Base-by-base conservation (phyloP, 2,797 vertebrate genomes). In the Poeciliopsis presidionis region DNA sequence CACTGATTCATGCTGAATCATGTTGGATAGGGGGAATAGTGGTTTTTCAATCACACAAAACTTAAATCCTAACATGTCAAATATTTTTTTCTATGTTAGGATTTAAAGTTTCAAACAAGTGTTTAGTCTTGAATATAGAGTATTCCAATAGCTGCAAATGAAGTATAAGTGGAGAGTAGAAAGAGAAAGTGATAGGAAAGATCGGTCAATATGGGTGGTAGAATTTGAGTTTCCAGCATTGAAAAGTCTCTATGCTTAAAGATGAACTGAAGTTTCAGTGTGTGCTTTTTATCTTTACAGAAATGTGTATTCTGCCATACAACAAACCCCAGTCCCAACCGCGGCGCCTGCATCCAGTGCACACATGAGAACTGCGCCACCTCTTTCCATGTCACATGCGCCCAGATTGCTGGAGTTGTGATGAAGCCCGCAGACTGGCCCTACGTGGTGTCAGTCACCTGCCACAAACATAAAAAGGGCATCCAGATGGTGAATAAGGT, bases 381-480 rank as follows among this genome's bases (percentile, higher is more conserved):
- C 0, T 99, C 98, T 67, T 99, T 99, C 94, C 98, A 99, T 0
- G 98, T 98, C 77, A 99, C 98, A 76, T 99, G 98, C 0, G 98
- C 97, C 0, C 97, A 97, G 2, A 97, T 97, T 0, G 98, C 98
- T 0, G 97, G 98, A 0, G 97, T 99, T 3, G 91, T 96, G 81
- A 97, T 99, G 96, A 97, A 95, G 75, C 98, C 98, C 0, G 98
- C 98, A 0, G 98, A 99, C 88, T 99, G 97, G 98, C 98, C 98
- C 6, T 99, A 98, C 0, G 96, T 98, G 0, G 97, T 99, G 77
- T 97, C 97, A 0, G 97, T 99, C 91, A 98, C 96, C 73, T 99
- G 98, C 92, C 97, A 97, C 92, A 98, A 94, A 81, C 98, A 99
- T 93, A 97, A 93, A 89, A 89, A 91, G 0, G 83, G 83, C 4